A percentile compares a stretch with the other conserved stretches of the same genome.
phyloP scores from a whole-genome alignment of 2,797 vertebrate species.

The Saxicola maurus region DNA sequence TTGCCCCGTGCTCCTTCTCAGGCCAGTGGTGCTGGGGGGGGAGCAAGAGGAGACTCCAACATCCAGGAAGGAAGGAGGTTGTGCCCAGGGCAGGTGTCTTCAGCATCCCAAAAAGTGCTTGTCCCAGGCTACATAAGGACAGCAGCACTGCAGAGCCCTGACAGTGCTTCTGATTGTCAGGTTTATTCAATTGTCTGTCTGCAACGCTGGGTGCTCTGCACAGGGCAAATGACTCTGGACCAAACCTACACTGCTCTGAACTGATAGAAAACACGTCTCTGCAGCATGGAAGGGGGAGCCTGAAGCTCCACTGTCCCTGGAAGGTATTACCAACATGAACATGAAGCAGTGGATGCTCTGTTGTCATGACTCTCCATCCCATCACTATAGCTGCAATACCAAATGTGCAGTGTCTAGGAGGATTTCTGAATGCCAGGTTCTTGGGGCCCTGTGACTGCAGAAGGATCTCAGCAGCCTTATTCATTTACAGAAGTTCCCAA shows the following conservation, averaged over 20 bases:
- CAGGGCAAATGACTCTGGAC: background rate
- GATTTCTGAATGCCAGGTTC: background rate
- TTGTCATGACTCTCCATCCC: background rate
- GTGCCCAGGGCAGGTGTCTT: background rate
- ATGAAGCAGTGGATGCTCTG: background rate
- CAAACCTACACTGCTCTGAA: background rate
- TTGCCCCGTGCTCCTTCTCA: background rate
- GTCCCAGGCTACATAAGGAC: background rate
- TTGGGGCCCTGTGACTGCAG: background rate
- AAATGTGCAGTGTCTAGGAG: background rate
- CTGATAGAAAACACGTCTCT: background rate
- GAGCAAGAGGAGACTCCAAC: background rate
- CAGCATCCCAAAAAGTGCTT: background rate
- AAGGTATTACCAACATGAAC: background rate
- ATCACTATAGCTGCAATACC: background rate
- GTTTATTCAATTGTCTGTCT: background rate
- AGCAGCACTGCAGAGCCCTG: background rate
- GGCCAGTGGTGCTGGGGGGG: background rate
- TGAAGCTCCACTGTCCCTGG: background rate
- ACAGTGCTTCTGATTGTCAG: background rate
- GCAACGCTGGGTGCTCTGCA: background rate
- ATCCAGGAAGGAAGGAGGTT: background rate
- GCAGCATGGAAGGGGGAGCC: fast-evolving
- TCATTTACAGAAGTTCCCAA: background rate
- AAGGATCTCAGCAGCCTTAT: background rate